phyloP scores from a whole-genome alignment of 2,113 vertebrate species.

The Ciconia boyciana region DNA sequence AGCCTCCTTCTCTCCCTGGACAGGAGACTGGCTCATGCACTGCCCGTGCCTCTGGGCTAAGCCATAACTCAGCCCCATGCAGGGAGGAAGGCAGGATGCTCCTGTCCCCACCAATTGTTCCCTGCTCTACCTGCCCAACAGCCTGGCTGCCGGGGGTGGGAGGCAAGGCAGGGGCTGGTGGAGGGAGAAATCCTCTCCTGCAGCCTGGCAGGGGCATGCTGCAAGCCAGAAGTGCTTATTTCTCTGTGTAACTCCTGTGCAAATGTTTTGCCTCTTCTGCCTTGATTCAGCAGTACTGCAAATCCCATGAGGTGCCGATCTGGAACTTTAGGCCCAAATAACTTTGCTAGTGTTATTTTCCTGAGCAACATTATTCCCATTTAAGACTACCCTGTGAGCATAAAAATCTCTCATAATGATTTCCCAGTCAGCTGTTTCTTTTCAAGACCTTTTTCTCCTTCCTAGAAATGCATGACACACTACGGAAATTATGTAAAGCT shows the following conservation, averaged over 20 bases:
- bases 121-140: background rate
- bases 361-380: background rate
- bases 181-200: background rate
- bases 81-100: background rate
- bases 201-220: background rate
- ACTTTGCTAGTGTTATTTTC: slow-evolving; percentile 1
- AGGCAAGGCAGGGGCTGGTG: background rate
- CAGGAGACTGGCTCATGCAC: rapidly evolving
- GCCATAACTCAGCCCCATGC: background rate
- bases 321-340: background rate
- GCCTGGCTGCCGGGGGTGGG: background rate
- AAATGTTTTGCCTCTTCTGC: background rate
- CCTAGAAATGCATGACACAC: slow-evolving; percentile 26
- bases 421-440: slow-evolving; percentile 45
- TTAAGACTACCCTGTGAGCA: slow-evolving; percentile 26
- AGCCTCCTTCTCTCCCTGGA: background rate
- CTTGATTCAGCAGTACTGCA: slow-evolving; percentile 20
- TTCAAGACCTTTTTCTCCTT: slow-evolving; percentile 53
- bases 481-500: slow-evolving; percentile 46
- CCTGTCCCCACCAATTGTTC: background rate
- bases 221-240: background rate
- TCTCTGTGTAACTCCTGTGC: background rate
- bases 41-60: rapidly evolving
- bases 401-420: slow-evolving; percentile 46
- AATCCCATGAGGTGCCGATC: background rate